phyloP scores from a whole-genome alignment of 2,797 vertebrate genomes.

The Argentina silus region DNA sequence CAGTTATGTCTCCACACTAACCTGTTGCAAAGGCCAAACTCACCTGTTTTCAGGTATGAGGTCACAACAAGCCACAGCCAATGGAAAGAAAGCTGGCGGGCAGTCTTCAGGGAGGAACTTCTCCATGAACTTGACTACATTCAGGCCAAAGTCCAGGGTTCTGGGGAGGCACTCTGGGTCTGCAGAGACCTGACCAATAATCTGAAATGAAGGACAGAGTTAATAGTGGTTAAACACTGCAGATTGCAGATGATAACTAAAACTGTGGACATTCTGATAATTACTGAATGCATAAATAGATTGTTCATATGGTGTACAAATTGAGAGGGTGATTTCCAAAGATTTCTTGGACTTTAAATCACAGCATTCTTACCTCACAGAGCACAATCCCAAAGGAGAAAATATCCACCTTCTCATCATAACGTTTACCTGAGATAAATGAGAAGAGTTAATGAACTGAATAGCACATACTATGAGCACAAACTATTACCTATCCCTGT shows the following conservation, averaged over 20 bases:
- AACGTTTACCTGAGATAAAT: conserved; percentile 85
- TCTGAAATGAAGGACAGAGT: conserved; percentile 71
- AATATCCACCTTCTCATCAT: conserved; percentile 94
- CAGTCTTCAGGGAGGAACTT: conserved; percentile 95
- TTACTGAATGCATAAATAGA: too few species aligned
- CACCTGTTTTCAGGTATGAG: conserved; percentile 93
- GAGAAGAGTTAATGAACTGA: not conserved
- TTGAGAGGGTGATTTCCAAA: too few species aligned
- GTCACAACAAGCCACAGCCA: conserved; percentile 93
- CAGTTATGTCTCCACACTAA: not conserved
- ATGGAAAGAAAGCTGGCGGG: conserved; percentile 91
- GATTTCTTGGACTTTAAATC: too few species aligned
- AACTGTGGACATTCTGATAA: not conserved
- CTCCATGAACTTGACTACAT: conserved; percentile 93
- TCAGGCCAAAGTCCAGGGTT: conserved; percentile 93
- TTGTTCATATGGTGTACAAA: too few species aligned
- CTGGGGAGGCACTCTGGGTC: conserved; percentile 96
- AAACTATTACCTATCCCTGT: too few species aligned
- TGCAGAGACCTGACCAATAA: conserved; percentile 95
- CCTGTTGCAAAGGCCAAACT: conserved; percentile 28
- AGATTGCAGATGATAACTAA: not conserved
- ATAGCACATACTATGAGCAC: not conserved
- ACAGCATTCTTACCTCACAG: conserved; percentile 85
- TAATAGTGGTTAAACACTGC: not conserved
- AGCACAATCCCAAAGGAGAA: conserved; percentile 96